Evolutionary conservation across 1,140 invertebrate genomes (phyloP).

Genomic region (Halesus radiatus): DNA sequence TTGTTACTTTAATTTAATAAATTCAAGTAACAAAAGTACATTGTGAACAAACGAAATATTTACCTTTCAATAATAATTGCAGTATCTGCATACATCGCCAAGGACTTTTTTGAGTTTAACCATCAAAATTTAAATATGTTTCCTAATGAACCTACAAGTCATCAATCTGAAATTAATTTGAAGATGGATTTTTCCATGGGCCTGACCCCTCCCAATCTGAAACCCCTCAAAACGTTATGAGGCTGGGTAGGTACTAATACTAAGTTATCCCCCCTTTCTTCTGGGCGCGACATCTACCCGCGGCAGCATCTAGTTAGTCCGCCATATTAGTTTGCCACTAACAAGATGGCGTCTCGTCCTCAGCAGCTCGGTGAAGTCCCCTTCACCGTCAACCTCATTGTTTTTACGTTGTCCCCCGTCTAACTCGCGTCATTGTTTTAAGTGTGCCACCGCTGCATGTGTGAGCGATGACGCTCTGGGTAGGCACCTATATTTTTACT

Average conservation of each 20-base stretch:
- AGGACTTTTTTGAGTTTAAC: no score
- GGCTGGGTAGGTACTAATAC: background rate
- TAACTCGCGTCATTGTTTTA: constrained; percentile 6
- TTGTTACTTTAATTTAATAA: no score
- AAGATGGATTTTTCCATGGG: no score
- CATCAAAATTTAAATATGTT: no score
- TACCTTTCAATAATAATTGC: no score
- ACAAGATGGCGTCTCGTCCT: constrained; percentile 23
- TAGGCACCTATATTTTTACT: no score
- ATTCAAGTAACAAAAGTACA: no score
- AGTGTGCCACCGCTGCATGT: constrained; percentile 1
- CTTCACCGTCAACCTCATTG: background rate
- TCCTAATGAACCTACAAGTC: no score
- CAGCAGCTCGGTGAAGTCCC: background rate
- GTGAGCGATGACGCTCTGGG: background rate
- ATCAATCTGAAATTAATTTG: no score
- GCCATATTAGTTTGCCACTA: constrained; percentile 32
- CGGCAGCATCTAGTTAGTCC: constrained; percentile 9
- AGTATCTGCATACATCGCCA: no score
- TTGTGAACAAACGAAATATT: no score
- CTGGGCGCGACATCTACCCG: background rate
- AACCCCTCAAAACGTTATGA: background rate
- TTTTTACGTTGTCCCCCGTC: constrained; percentile 29
- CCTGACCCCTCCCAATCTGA: no score
- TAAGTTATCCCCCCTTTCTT: background rate